Conservation (phyloP, 2,113 vertebrate species). For the Austrofundulus limnaeus region DNA sequence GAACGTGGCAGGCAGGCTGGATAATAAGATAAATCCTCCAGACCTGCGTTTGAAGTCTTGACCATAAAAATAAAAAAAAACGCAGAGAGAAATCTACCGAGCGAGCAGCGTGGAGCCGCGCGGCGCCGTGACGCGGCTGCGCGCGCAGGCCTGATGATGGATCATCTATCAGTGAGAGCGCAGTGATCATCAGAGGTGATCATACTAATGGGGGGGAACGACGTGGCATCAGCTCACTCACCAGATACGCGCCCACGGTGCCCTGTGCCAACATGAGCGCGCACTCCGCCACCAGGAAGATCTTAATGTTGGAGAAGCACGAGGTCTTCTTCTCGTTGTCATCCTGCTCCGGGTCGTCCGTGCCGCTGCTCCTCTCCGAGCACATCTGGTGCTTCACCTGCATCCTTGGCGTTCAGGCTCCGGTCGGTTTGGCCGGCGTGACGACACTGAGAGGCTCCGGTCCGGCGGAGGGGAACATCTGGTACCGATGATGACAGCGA, state of each 20-base stretch:
- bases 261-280: constrained; percentile 94
- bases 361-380: constrained; percentile 76
- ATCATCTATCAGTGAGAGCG: constrained; percentile 49
- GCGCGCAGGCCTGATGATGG: constrained; percentile 54
- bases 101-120: constrained; percentile 45
- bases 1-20: constrained; percentile 9
- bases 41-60: constrained; percentile 54
- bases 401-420: constrained; percentile 78
- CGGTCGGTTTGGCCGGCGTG: constrained; percentile 55
- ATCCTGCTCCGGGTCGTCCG: constrained; percentile 82
- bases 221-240: constrained; percentile 78
- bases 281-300: constrained; percentile 93
- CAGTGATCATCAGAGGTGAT: constrained; percentile 22
- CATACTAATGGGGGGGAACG: constrained; percentile 33
- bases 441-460: constrained; percentile 55
- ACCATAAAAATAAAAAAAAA: constrained; percentile 8
- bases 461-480: constrained; percentile 62
- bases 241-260: constrained; percentile 94
- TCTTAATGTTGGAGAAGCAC: constrained; percentile 92
- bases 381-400: constrained; percentile 84
- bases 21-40: constrained; percentile 17
- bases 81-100: constrained; percentile 29
- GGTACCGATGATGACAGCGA: constrained; percentile 36
- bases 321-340: constrained; percentile 87
- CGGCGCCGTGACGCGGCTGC: constrained; percentile 50